Base-by-base conservation (phyloP, 2,797 vertebrate species). In the Melanotaenia pygmaea region DNA sequence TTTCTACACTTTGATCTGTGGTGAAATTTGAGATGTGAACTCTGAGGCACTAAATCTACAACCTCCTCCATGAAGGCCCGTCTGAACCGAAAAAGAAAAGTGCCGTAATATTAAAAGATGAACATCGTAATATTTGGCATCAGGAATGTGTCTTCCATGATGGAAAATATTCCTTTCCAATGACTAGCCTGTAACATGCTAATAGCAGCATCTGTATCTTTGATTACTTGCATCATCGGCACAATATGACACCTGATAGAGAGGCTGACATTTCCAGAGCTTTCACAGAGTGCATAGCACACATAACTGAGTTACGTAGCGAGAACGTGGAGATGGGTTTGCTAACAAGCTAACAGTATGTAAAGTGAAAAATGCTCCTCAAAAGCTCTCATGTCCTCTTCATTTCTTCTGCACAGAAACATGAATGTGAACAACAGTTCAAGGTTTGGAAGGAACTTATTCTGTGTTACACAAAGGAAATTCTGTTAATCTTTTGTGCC, bases 241-340 rank as follows among this genome's bases (percentile, higher is more conserved):
- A 10, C 14, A 35, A 37, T 10, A 11, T 60, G 81, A 84, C 45
- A 85, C 74, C 70, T 2, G 70, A 77, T 35, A 35, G 59, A 74
- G 59, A 68, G 40, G 60, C 65, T 80, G 81, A 87, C 59, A 81
- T 80, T 84, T 81, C 64, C 76, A 74, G 54, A 63, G 67, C 61
- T 72, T 66, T 64, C 53, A 73, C 77, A 51, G 64, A 60, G 37
- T 28, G 37, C 64, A 57, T 64, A 13, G 38, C 75, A 4, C 38
- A 64, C 70, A 70, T 60, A 53, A 40, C 54, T 54, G 28, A 62
- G 57, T 43, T 7, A 8, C 1, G 50, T 50, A 34, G 24, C 60
- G 59, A 67, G 2, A 71, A 40, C 22, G 13, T 13, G 61, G 14
- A 54, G 56, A 11, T 13, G 34, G 14, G 37, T 18, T 10, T 4